phyloP scores from a whole-genome alignment of 23 tunicate genomes.

The Phallusia fumigata region DNA sequence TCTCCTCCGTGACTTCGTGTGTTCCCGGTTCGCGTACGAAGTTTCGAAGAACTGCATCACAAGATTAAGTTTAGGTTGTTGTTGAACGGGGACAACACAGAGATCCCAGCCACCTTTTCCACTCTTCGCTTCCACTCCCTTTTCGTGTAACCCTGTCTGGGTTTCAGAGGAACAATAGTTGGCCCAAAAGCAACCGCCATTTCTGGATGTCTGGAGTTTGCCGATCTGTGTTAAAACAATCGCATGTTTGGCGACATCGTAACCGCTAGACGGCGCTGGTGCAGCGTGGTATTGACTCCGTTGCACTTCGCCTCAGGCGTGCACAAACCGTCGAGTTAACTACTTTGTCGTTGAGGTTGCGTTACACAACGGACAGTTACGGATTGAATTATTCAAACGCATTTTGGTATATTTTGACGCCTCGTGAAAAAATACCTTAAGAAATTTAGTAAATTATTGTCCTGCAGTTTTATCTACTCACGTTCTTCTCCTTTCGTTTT shows the following conservation, averaged over 20 bases:
- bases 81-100: background rate
- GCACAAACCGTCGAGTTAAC: no score
- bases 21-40: conserved; percentile 15
- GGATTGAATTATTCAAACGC: no score
- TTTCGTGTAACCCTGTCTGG: background rate
- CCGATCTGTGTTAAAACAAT: no score
- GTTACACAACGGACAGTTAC: no score
- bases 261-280: no score
- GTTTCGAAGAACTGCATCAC: conserved; percentile 18
- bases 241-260: no score
- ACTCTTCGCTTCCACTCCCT: conserved; percentile 45
- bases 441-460: no score
- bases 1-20: background rate
- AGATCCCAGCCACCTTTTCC: conserved; percentile 27
- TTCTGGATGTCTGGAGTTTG: background rate
- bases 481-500: background rate
- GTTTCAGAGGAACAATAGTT: conserved; percentile 17
- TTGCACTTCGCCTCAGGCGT: no score
- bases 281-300: no score
- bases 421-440: no score
- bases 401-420: no score
- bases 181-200: conserved; percentile 51
- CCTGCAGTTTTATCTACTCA: background rate
- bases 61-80: background rate
- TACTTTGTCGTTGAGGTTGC: no score